Conservation (phyloP, 1,140 invertebrate species). For the Aphelinus atriplicis region DNA sequence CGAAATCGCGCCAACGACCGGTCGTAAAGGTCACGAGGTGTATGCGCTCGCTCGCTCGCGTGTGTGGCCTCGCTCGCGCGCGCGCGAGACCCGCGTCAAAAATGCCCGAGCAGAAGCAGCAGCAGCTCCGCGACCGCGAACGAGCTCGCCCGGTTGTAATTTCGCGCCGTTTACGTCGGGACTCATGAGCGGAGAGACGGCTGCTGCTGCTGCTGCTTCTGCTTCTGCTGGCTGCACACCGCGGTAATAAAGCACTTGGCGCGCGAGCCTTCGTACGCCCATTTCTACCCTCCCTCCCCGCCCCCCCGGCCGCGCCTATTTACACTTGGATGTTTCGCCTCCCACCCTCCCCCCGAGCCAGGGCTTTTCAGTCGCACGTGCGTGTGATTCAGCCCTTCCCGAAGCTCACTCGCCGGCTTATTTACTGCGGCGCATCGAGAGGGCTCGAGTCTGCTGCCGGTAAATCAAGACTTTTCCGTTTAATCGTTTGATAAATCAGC, state of each 20-base stretch:
- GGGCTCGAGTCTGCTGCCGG: not conserved
- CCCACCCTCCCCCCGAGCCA: no score
- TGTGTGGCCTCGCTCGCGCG: no score
- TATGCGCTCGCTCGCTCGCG: not conserved
- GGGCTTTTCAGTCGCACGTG: no score
- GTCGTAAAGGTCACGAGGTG: slow-evolving; percentile 18
- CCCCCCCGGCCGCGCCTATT: no score
- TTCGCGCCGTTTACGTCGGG: not conserved
- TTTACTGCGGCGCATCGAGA: not conserved
- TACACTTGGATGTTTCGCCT: no score
- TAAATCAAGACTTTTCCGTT: not conserved
- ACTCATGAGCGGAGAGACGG: not conserved
- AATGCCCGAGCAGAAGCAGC: no score
- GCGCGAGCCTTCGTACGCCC: no score
- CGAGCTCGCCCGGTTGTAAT: not conserved
- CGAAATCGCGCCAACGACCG: not conserved
- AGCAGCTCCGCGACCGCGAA: no score
- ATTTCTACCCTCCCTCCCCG: no score
- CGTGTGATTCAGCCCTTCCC: no score
- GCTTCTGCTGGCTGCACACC: not conserved
- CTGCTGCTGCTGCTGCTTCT: no score
- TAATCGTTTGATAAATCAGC: slow-evolving; percentile 13
- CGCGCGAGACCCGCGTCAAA: no score
- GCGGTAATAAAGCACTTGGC: not conserved
- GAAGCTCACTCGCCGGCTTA: not conserved